Percentiles rank a stretch among this genome's conserved stretches.
phyloP scores from a whole-genome alignment of 2,797 vertebrate species.

The Coregonus ussuriensis region DNA sequence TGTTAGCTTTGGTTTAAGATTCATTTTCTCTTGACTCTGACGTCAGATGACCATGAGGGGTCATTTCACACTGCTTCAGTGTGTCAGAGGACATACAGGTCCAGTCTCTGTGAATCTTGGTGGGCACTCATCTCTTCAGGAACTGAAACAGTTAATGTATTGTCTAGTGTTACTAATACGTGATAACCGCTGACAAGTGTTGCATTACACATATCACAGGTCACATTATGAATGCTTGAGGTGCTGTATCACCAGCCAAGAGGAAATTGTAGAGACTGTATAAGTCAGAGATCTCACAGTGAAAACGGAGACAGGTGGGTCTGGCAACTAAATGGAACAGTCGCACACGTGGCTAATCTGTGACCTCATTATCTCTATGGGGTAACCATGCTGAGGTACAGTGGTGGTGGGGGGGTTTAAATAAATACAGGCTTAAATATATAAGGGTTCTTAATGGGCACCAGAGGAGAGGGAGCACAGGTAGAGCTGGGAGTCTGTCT shows the following conservation, averaged over 20 bases:
- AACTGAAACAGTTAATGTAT: background rate
- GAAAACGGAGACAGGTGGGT: background rate
- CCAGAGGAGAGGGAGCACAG: background rate
- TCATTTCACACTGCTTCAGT: background rate
- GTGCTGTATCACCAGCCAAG: background rate
- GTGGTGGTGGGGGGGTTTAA: background rate
- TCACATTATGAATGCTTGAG: background rate
- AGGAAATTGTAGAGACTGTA: background rate
- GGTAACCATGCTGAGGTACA: background rate
- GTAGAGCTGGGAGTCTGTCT: background rate
- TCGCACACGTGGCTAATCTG: background rate
- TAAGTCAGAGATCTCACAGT: background rate
- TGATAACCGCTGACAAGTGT: slow-evolving; percentile 1
- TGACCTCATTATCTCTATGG: slow-evolving; percentile 3
- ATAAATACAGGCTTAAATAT: background rate
- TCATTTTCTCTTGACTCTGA: background rate
- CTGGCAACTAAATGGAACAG: background rate
- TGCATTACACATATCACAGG: background rate
- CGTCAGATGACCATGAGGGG: background rate
- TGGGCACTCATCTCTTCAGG: background rate
- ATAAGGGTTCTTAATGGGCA: background rate
- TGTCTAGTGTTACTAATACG: background rate
- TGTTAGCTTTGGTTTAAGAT: slow-evolving; percentile 36
- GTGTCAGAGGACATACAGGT: background rate
- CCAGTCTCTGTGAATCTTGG: background rate